phyloP scores from a whole-genome alignment of 2,888 invertebrate species.

The Mechanitis messenoides region DNA sequence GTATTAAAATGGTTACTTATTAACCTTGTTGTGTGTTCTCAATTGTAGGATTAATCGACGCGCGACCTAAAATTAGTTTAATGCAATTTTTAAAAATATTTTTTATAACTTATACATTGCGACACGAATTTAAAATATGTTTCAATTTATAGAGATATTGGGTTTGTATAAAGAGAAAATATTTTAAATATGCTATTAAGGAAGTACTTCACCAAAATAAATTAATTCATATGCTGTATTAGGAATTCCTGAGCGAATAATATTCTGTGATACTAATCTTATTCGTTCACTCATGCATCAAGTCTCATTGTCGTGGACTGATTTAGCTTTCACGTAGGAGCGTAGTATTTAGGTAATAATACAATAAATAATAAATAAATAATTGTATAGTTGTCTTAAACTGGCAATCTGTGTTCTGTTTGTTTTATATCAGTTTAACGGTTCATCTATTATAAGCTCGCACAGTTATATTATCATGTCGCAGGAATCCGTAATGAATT shows the following conservation, averaged over 20 bases:
- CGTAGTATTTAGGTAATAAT: not conserved
- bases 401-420: too few relatives aligned
- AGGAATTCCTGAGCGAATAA: too few relatives aligned
- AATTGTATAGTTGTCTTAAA: too few relatives aligned
- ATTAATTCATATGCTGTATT: too few relatives aligned
- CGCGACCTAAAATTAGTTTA: not conserved
- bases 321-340: not conserved
- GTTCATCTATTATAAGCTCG: not conserved
- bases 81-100: not conserved
- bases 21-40: slow-evolving; percentile 19
- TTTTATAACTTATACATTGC: not conserved
- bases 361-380: not conserved
- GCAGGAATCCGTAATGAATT: not conserved
- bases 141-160: not conserved
- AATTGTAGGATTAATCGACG: slow-evolving; percentile 15
- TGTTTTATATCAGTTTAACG: not conserved
- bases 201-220: too few relatives aligned
- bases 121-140: not conserved
- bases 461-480: not conserved
- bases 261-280: not conserved
- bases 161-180: too few relatives aligned
- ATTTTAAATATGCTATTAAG: too few relatives aligned
- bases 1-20: slow-evolving; percentile 23
- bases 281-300: not conserved
- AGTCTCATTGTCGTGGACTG: not conserved